These are phyloP conservation scores for Thalpophila matura DNA, from an alignment of 2,888 invertebrate species.

Conservation along the genomic window DNA sequence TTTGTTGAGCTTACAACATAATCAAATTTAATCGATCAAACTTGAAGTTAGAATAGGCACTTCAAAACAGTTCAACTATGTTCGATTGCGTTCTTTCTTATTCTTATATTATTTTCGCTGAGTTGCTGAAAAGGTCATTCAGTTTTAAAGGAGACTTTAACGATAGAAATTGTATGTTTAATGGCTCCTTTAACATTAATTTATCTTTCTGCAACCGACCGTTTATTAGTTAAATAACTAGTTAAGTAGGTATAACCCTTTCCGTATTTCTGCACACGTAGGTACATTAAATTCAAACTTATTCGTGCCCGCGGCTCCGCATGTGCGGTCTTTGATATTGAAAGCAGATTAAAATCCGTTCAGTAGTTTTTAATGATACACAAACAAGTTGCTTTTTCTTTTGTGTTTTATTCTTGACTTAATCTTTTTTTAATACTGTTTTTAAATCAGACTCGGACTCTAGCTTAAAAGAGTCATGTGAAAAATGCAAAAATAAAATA, in stretches of 20 bases:
- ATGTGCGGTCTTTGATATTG: slow-evolving; percentile 51
- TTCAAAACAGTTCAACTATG: slow-evolving; percentile 12
- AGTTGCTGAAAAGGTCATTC: too few relatives aligned
- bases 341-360: slow-evolving; percentile 57
- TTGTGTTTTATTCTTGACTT: slow-evolving; percentile 29
- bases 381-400: slow-evolving; percentile 38
- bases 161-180: too few relatives aligned
- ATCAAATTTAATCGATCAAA: slow-evolving; percentile 21
- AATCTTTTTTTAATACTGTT: slow-evolving; percentile 22
- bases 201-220: too few relatives aligned
- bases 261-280: slow-evolving; percentile 36
- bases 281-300: slow-evolving; percentile 49
- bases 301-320: slow-evolving; percentile 41
- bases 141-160: too few relatives aligned
- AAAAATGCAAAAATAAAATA: background rate
- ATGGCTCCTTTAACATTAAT: too few relatives aligned
- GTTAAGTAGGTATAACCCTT: too few relatives aligned
- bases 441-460: background rate
- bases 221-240: too few relatives aligned
- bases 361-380: slow-evolving; percentile 56
- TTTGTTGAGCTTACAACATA: slow-evolving; percentile 3
- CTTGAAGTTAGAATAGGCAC: slow-evolving; percentile 24
- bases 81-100: slow-evolving; percentile 19
- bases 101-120: slow-evolving; percentile 44
- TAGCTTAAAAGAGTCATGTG: background rate